phyloP scores from a whole-genome alignment of 1,140 invertebrate genomes.

The Cotesia glomerata region DNA sequence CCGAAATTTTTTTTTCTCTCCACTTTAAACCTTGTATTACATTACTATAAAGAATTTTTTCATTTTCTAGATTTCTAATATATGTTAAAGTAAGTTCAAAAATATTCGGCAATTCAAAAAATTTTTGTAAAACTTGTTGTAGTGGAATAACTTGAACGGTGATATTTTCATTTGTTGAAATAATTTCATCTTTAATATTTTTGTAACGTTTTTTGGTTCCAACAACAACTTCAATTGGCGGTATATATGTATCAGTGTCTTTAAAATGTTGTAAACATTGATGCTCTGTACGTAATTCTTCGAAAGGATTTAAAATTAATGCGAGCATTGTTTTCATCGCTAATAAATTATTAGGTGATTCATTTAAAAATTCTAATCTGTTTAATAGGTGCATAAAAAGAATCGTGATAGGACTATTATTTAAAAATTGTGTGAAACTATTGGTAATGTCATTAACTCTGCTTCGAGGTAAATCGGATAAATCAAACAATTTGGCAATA shows the following conservation, averaged over 20 bases:
- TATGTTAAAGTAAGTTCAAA: conserved; percentile 4
- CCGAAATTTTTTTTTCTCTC: conserved; percentile 6
- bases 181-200: background rate
- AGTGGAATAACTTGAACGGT: conserved; percentile 15
- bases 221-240: conserved; percentile 23
- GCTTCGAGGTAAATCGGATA: conserved; percentile 15
- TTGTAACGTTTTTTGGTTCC: conserved; percentile 9
- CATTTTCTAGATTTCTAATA: conserved; percentile 3
- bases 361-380: background rate
- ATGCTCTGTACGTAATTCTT: conserved; percentile 24
- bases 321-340: background rate
- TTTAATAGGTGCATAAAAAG: background rate
- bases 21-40: background rate
- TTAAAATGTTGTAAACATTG: conserved; percentile 26
- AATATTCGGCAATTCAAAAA: conserved; percentile 7
- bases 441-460: conserved; percentile 4
- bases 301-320: conserved; percentile 3
- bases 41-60: background rate
- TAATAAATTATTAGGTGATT: background rate
- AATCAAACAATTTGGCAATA: conserved; percentile 4
- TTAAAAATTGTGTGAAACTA: background rate
- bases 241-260: conserved; percentile 25
- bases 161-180: background rate
- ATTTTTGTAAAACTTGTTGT: conserved; percentile 15
- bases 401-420: background rate